Conservation (phyloP, 2,797 vertebrate species). For the Myotis findleyi region DNA sequence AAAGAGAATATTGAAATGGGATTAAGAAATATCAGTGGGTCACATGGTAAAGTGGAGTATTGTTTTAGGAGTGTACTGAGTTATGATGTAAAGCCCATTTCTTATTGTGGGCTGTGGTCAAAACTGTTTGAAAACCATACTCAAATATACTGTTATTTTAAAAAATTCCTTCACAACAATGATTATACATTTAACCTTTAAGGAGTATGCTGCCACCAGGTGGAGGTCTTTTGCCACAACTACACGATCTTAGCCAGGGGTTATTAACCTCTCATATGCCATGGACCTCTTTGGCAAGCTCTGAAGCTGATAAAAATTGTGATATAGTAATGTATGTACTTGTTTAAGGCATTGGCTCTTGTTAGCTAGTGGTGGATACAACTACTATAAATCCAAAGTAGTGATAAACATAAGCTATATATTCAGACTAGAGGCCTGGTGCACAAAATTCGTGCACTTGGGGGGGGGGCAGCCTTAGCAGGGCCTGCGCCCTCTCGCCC, state of each 20-base stretch:
- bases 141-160: slow-evolving; percentile 27
- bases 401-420: neutral
- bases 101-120: slow-evolving; percentile 42
- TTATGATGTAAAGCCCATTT: slow-evolving; percentile 50
- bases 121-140: slow-evolving; percentile 53
- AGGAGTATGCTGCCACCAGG: slow-evolving; percentile 82
- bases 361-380: neutral
- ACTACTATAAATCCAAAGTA: neutral
- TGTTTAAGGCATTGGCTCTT: slow-evolving; percentile 1
- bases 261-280: slow-evolving; percentile 49
- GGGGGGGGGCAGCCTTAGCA: rapidly evolving
- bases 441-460: no score
- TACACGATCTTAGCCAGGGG: neutral
- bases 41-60: neutral
- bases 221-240: slow-evolving; percentile 73
- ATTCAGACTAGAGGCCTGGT: neutral
- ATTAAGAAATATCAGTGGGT: slow-evolving; percentile 50
- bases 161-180: slow-evolving; percentile 32
- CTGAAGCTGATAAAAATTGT: neutral
- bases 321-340: neutral
- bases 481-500: no score
- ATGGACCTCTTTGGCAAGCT: neutral
- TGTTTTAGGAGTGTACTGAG: neutral
- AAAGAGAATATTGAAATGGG: slow-evolving; percentile 60
- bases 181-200: slow-evolving; percentile 68